Conservation (phyloP, 2,888 invertebrate species). For the Amaurobius ferox region DNA sequence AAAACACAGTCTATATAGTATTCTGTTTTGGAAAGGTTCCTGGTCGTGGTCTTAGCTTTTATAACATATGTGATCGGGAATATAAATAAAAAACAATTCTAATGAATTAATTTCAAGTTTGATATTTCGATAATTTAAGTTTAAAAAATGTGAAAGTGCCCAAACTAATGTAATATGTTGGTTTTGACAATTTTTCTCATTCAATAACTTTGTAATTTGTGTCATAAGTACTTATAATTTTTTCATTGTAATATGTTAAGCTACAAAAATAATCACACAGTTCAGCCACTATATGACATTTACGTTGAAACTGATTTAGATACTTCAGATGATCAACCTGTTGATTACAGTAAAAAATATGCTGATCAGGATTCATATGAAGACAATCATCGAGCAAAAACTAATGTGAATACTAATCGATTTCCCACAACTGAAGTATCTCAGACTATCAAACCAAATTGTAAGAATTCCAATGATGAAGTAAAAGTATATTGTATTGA, state of each 20-base stretch:
- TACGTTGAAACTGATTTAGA: constrained; percentile 89
- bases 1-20: too few relatives aligned
- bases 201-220: too few relatives aligned
- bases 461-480: constrained; percentile 83
- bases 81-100: too few relatives aligned
- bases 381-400: background rate
- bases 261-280: constrained; percentile 15
- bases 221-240: too few relatives aligned
- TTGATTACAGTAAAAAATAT: constrained; percentile 92
- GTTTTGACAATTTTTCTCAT: too few relatives aligned
- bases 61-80: too few relatives aligned
- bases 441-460: constrained; percentile 10
- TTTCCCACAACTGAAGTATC: background rate
- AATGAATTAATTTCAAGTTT: too few relatives aligned
- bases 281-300: constrained; percentile 19
- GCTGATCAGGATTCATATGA: constrained; percentile 80
- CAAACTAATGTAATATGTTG: too few relatives aligned
- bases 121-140: too few relatives aligned
- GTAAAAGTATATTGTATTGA: constrained; percentile 95
- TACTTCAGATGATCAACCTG: constrained; percentile 83
- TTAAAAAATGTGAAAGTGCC: too few relatives aligned
- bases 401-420: constrained; percentile 9
- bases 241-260: constrained; percentile 24
- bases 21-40: too few relatives aligned
- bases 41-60: too few relatives aligned